A percentile compares a stretch with the other conserved stretches of the same genome.
phyloP scores from a whole-genome alignment of 1,140 invertebrate species.

The Paramacrobiotus metropolitanus region DNA sequence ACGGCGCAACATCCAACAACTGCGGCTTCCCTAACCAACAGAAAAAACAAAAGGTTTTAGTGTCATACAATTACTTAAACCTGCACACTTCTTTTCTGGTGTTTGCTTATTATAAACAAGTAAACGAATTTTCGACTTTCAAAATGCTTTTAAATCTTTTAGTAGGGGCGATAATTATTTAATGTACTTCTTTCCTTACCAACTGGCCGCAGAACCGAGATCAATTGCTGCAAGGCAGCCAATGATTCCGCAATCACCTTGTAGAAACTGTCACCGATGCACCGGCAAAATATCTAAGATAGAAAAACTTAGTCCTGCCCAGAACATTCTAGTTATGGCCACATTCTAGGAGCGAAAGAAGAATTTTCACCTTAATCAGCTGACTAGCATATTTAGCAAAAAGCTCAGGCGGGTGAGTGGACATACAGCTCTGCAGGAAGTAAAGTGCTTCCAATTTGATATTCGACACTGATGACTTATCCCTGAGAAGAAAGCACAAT shows the following conservation, averaged over 20 bases:
- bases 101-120: too few relatives aligned
- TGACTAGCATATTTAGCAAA: conserved; percentile 53
- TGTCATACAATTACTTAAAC: too few relatives aligned
- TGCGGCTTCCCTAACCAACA: too few relatives aligned
- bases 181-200: conserved; percentile 31
- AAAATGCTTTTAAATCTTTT: too few relatives aligned
- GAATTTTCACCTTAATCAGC: conserved; percentile 40
- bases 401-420: conserved; percentile 50
- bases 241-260: conserved; percentile 91
- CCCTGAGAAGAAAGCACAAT: conserved; percentile 27
- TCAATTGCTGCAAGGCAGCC: conserved; percentile 69
- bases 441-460: conserved; percentile 94
- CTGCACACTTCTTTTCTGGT: too few relatives aligned
- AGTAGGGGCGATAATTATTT: too few relatives aligned
- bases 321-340: too few relatives aligned
- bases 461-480: conserved; percentile 81
- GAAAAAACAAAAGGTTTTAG: too few relatives aligned
- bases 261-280: conserved; percentile 66
- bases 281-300: conserved; percentile 9
- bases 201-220: conserved; percentile 73
- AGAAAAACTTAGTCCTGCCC: too few relatives aligned
- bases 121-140: too few relatives aligned
- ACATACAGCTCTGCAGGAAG: conserved; percentile 65
- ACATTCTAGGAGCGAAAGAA: too few relatives aligned
- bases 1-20: conserved; percentile 48